A percentile compares a stretch with the other conserved stretches of the same genome.
These are phyloP conservation scores for Lontra canadensis DNA, from an alignment of 2,113 vertebrate genomes.

Conservation along the genomic window DNA sequence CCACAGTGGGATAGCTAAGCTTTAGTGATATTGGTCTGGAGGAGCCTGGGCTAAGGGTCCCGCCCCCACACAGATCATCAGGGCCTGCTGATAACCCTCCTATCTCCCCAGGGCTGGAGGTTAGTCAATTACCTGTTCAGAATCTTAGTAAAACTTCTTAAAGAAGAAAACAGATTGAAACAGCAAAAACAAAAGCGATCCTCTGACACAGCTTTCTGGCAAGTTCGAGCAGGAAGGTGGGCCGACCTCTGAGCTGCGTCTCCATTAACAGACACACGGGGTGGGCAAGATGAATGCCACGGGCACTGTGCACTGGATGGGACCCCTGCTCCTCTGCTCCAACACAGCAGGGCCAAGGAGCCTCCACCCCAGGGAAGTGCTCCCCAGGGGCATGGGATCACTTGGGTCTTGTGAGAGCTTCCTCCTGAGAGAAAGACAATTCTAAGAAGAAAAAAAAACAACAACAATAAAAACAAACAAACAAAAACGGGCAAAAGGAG, in stretches of 20 bases:
- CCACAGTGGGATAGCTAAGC: not conserved
- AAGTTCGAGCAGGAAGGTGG: not conserved
- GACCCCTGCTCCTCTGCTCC: not conserved
- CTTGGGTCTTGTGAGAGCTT: not conserved
- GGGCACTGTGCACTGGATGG: fast-evolving
- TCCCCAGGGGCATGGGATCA: not conserved
- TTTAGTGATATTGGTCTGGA: not conserved
- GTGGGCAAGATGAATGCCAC: not conserved
- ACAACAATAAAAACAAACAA: not conserved
- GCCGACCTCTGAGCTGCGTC: not conserved
- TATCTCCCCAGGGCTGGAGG: not conserved
- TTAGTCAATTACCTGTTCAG: not conserved
- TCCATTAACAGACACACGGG: fast-evolving
- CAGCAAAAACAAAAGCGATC: slow-evolving; percentile 25
- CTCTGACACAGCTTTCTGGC: not conserved
- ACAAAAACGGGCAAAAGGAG: not conserved
- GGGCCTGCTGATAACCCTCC: not conserved
- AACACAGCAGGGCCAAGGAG: not conserved
- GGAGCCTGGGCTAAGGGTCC: not conserved
- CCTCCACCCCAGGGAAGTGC: not conserved
- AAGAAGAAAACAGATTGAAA: not conserved
- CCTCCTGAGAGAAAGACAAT: not conserved
- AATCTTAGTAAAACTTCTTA: not conserved
- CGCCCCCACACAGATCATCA: fast-evolving
- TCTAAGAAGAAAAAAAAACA: not conserved